These are phyloP conservation scores for Pseudomyrmex concolor DNA, from an alignment of 1,140 invertebrate genomes.

Conservation along the genomic window DNA sequence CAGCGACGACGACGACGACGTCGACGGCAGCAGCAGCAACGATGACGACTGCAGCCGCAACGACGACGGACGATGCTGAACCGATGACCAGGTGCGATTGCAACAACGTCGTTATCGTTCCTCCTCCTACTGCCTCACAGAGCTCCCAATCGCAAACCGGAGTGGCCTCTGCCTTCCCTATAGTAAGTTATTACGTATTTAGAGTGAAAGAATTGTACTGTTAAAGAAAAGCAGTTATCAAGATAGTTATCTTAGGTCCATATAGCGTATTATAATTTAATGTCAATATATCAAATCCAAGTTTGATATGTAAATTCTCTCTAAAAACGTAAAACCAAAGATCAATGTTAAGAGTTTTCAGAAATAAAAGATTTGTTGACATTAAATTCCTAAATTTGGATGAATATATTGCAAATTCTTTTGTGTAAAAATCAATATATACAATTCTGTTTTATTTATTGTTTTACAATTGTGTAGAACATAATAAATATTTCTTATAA, in stretches of 20 bases:
- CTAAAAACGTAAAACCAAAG: too few species aligned
- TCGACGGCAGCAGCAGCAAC: conserved; percentile 4
- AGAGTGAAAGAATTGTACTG: neutral
- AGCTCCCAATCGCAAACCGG: conserved; percentile 82
- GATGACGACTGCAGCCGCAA: neutral
- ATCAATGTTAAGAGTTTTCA: too few species aligned
- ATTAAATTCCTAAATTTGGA: neutral
- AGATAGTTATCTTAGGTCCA: too few species aligned
- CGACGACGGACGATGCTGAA: conserved; percentile 77
- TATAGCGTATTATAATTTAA: too few species aligned
- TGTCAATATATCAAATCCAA: too few species aligned
- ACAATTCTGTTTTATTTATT: neutral
- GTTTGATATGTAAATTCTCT: too few species aligned
- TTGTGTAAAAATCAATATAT: neutral
- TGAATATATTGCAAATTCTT: neutral
- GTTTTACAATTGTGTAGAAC: neutral
- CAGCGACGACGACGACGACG: conserved; percentile 3
- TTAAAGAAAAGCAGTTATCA: too few species aligned
- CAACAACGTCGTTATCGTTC: conserved; percentile 70
- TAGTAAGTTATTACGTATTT: conserved; percentile 76
- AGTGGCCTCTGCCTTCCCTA: conserved; percentile 80
- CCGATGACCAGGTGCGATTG: conserved; percentile 83
- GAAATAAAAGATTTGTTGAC: neutral
- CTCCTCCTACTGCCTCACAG: conserved; percentile 78
- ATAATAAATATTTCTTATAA: neutral